phyloP scores from a whole-genome alignment of 2,888 invertebrate genomes.

The Anorthoa munda region DNA sequence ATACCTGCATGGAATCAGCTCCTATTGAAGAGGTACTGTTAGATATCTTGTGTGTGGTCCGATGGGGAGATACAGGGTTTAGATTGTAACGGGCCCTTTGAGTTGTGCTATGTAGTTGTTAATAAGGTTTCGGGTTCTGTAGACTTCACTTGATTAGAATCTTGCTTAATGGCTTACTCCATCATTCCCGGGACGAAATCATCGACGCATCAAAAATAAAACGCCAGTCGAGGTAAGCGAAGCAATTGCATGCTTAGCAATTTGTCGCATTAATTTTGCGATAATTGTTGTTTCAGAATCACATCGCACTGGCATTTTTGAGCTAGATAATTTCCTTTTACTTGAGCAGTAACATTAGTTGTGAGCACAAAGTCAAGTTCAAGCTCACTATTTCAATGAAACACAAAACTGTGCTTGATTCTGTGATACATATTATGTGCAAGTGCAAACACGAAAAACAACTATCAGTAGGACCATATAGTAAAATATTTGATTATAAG shows the following conservation, averaged over 20 bases:
- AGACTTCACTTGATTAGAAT: neutral
- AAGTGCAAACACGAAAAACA: neutral
- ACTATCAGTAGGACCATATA: neutral
- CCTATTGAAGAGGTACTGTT: constrained; percentile 56
- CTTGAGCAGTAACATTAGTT: neutral
- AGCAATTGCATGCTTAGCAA: too few relatives aligned
- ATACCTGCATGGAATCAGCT: constrained; percentile 56
- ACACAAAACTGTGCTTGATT: neutral
- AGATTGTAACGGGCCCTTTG: constrained; percentile 29
- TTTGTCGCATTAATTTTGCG: too few relatives aligned
- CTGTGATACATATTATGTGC: too few relatives aligned
- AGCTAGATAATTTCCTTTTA: too few relatives aligned
- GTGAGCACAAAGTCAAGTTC: neutral
- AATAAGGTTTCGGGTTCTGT: neutral
- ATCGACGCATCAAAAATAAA: too few relatives aligned
- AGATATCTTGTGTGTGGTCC: constrained; percentile 48
- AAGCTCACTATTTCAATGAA: neutral
- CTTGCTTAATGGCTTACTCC: neutral
- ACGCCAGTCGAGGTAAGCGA: too few relatives aligned
- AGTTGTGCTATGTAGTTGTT: neutral
- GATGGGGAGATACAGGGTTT: neutral
- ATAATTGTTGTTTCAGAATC: too few relatives aligned
- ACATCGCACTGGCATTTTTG: too few relatives aligned
- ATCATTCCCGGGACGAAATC: neutral
- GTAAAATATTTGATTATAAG: neutral